Base-by-base conservation (phyloP, 2,797 vertebrate genomes). In the Miichthys miiuy region DNA sequence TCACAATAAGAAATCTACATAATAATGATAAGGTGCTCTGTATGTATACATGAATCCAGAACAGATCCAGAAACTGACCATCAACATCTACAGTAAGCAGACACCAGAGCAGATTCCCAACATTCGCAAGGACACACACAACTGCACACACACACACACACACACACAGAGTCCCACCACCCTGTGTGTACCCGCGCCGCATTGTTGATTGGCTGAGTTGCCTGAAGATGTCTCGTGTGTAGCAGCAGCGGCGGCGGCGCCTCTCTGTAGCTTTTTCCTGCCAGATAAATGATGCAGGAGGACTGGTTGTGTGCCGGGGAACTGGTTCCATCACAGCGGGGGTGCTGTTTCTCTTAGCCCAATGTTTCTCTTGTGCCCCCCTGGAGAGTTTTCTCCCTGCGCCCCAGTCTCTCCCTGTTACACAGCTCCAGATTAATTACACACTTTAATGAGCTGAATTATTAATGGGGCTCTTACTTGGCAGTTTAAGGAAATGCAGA, bases 381-480 rank as follows among this genome's bases (percentile, higher is more conserved):
- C 82, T 67, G 87, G 94, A 92, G 92, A 88, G 83, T 67, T 81
- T 80, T 71, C 88, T 89, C 89, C 88, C 84, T 62, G 79, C 48
- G 74, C 92, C 86, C 79, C 84, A 82, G 86, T 90, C 93, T 89
- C 92, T 92, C 91, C 93, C 92, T 88, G 92, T 92, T 94, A 94
- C 94, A 92, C 90, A 87, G 90, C 93, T 94, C 96, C 93, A 91
- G 96, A 98, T 98, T 99, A 98, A 99, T 99, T 99, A 98, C 95
- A 98, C 97, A 97, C 97, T 97, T 98, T 99, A 99, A 99, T 98
- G 97, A 99, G 97, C 97, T 98, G 97, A 97, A 98, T 98, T 98
- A 98, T 99, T 98, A 97, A 99, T 98, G 97, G 96, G 94, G 96
- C 96, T 97, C 97, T 97, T 97, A 97, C 96, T 98, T 96, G 96